Conservation (phyloP, 2,797 vertebrate genomes). For the Hylomyscus alleni region DNA sequence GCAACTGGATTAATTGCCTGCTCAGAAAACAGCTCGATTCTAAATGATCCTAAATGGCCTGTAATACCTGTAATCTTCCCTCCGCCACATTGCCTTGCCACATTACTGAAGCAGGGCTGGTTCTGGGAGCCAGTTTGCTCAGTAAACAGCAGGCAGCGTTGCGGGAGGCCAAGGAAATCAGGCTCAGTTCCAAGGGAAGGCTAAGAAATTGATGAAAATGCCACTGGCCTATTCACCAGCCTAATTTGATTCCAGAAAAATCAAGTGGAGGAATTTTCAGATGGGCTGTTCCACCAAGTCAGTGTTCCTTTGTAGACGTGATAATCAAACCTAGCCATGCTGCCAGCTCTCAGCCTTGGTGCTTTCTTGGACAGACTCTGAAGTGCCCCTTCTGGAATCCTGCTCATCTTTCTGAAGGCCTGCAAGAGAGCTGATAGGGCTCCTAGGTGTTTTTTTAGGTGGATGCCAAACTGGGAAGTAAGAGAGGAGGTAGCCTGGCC, state of each 20-base stretch:
- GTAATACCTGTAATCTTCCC: constrained; percentile 80
- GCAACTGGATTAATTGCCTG: constrained; percentile 83
- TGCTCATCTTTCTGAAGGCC: not conserved
- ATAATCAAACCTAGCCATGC: not conserved
- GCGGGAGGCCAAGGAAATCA: constrained; percentile 50
- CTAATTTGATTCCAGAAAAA: constrained; percentile 72
- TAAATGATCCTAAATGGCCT: constrained; percentile 82
- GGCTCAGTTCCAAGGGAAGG: constrained; percentile 72
- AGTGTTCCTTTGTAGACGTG: constrained; percentile 43
- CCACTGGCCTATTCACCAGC: constrained; percentile 57
- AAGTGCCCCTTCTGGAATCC: not conserved
- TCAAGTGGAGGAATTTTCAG: constrained; percentile 54
- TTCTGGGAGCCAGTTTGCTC: constrained; percentile 66
- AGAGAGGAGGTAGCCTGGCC: not conserved
- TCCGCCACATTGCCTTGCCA: constrained; percentile 26
- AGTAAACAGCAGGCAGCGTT: constrained; percentile 40
- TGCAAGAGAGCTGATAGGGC: not conserved
- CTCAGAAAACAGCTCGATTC: constrained; percentile 82
- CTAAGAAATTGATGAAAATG: constrained; percentile 51
- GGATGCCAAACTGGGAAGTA: not conserved
- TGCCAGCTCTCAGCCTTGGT: not conserved
- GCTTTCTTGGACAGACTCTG: not conserved
- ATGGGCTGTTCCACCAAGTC: constrained; percentile 33
- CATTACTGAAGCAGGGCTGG: not conserved
- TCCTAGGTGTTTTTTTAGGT: not conserved